Evolutionary conservation across 2,797 vertebrate species (phyloP).

Genomic region (Lateolabrax maculatus): DNA sequence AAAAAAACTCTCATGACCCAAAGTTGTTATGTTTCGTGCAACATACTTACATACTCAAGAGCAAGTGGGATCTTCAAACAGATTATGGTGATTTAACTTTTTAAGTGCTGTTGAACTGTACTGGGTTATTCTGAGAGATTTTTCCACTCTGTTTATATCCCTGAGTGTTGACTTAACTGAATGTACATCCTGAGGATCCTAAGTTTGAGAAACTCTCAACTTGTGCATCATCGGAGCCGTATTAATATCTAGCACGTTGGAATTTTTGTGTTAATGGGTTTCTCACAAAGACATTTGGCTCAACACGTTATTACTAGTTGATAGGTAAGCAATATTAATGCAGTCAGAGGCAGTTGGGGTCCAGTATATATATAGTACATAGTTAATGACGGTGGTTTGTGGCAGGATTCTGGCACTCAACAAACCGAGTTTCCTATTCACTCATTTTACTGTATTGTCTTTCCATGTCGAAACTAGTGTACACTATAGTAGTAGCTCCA

Average conservation of each 20-base stretch:
- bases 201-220: neutral
- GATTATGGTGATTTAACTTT: neutral
- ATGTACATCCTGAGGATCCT: neutral
- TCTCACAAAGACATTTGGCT: neutral
- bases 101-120: neutral
- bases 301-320: neutral
- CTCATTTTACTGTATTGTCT: neutral
- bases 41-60: slow-evolving; percentile 5
- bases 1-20: neutral
- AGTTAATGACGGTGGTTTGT: neutral
- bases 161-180: neutral
- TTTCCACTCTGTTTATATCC: neutral
- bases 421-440: neutral
- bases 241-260: neutral
- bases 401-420: neutral
- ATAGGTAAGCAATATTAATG: neutral
- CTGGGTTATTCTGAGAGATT: neutral
- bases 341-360: neutral
- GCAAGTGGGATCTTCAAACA: neutral
- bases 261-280: neutral
- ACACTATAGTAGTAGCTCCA: slow-evolving; percentile 8
- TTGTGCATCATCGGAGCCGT: neutral
- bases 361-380: neutral
- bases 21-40: slow-evolving; percentile 1
- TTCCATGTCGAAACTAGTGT: neutral